These are phyloP conservation scores for Anas platyrhynchos DNA, from an alignment of 2,113 vertebrate genomes.

Conservation along the genomic window DNA sequence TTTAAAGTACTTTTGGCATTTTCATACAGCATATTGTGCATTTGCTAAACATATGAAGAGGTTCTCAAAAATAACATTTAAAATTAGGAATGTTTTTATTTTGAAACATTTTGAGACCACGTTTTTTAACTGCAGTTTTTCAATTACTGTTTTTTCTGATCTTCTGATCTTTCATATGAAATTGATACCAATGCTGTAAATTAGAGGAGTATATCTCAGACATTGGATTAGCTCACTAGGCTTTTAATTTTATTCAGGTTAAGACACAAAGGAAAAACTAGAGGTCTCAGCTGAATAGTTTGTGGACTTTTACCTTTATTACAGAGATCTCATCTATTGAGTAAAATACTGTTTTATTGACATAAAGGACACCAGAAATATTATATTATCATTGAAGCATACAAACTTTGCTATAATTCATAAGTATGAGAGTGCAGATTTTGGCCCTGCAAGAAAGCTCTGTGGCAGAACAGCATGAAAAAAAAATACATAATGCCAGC, in stretches of 20 bases:
- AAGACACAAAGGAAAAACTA: background rate
- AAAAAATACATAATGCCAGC: background rate
- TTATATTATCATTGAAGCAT: background rate
- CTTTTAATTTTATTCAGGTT: background rate
- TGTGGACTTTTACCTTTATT: background rate
- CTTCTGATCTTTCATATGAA: conserved; percentile 32
- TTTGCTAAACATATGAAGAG: conserved; percentile 60
- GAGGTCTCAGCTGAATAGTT: background rate
- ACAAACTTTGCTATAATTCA: background rate
- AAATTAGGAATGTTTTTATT: conserved; percentile 52
- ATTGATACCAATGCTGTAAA: background rate
- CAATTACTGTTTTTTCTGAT: background rate
- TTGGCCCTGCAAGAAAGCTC: background rate
- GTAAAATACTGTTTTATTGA: background rate
- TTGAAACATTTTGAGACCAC: conserved; percentile 40
- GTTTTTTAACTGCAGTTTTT: conserved; percentile 12
- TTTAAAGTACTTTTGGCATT: conserved; percentile 53
- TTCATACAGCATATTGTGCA: conserved; percentile 38
- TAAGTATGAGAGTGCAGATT: background rate
- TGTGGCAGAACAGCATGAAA: background rate
- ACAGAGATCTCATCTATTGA: background rate
- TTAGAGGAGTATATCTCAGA: background rate
- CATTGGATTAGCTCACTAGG: background rate
- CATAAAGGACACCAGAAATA: background rate
- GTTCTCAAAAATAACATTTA: conserved; percentile 40